phyloP scores from a whole-genome alignment of 2,888 invertebrate species.

The Conops quadrifasciatus region DNA sequence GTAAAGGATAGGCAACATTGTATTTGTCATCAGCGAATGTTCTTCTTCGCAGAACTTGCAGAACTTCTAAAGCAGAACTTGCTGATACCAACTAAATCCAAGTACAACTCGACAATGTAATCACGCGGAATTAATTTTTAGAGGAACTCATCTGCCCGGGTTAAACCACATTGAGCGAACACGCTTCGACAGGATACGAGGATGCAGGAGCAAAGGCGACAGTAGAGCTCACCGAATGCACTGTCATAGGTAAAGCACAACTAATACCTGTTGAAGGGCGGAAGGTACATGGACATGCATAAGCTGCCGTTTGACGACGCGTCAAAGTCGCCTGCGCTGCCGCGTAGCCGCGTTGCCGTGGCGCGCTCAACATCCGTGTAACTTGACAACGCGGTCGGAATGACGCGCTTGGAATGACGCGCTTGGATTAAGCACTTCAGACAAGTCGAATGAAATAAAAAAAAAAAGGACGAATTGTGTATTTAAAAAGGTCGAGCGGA shows the following conservation, averaged over 20 bases:
- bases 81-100: background rate
- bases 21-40: background rate
- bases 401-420: no score
- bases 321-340: no score
- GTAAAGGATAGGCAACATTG: no score
- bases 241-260: no score
- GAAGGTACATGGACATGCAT: background rate
- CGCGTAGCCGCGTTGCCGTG: background rate
- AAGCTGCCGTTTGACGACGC: background rate
- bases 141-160: background rate
- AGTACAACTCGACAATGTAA: slow-evolving; percentile 11
- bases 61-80: background rate
- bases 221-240: no score
- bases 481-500: no score
- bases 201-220: no score
- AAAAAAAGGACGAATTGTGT: no score
- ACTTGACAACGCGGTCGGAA: no score
- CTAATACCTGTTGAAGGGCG: background rate
- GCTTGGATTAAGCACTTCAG: background rate
- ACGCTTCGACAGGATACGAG: background rate
- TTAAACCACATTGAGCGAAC: background rate
- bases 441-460: background rate
- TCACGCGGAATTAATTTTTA: slow-evolving; percentile 2
- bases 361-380: background rate
- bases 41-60: background rate